phyloP scores from a whole-genome alignment of 2,888 invertebrate species.

The Tridacna gigas region DNA sequence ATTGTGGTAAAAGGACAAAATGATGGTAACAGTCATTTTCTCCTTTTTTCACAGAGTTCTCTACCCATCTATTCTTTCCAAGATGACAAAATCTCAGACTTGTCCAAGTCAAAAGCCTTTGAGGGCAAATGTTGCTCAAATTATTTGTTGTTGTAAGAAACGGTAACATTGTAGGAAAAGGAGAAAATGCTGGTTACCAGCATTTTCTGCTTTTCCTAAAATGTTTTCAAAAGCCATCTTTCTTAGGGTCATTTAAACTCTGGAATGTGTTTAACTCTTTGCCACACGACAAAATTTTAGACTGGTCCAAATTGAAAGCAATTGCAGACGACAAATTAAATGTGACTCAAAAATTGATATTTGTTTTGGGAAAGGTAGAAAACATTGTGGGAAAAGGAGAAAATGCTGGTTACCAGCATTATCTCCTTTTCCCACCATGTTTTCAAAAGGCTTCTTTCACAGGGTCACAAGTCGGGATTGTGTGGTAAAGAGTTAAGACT shows the following conservation, averaged over 20 bases:
- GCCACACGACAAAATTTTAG: too few species aligned
- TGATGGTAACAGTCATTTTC: background rate
- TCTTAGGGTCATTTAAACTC: too few species aligned
- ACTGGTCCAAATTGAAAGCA: too few species aligned
- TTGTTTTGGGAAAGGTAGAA: background rate
- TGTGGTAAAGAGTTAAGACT: too few species aligned
- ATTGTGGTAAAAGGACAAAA: background rate
- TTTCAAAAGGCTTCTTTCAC: too few species aligned
- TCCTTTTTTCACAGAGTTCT: constrained; percentile 1
- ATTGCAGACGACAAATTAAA: too few species aligned
- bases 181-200: background rate
- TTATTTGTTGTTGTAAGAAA: too few species aligned
- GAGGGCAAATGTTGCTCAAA: too few species aligned
- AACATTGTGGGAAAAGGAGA: background rate
- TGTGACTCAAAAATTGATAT: too few species aligned
- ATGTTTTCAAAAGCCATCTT: background rate
- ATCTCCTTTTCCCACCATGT: background rate
- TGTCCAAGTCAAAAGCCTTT: background rate
- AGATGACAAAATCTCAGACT: background rate
- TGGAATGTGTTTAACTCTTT: background rate
- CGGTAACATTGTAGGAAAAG: background rate
- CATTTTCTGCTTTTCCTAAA: background rate
- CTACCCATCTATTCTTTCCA: background rate
- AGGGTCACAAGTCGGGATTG: too few species aligned
- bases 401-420: background rate